Evolutionary conservation across 2,888 invertebrate genomes (phyloP).

Genomic region (Sesia bembeciformis): DNA sequence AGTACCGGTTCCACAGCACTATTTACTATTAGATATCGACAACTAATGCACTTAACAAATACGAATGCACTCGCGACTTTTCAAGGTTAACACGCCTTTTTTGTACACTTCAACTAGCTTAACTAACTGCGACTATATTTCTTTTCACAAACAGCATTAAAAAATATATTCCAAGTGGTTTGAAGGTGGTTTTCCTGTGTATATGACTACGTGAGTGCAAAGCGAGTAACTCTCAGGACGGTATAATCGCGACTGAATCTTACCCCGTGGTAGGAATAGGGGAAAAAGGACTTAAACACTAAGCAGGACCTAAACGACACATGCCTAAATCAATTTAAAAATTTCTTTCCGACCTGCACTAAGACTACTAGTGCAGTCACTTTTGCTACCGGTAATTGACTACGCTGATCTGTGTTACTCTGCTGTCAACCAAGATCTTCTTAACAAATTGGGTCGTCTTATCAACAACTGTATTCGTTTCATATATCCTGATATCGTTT

Average conservation of each 20-base stretch:
- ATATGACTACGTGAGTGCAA: conserved; percentile 16
- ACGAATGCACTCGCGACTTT: conserved; percentile 15
- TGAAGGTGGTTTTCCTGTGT: conserved; percentile 9
- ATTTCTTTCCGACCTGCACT: too few relatives aligned
- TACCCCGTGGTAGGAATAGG: conserved; percentile 50
- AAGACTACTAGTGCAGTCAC: too few relatives aligned
- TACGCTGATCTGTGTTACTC: too few relatives aligned
- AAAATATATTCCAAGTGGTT: not conserved
- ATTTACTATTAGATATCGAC: not conserved
- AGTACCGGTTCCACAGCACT: conserved; percentile 4
- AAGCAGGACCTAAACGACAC: conserved; percentile 22
- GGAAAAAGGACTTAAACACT: conserved; percentile 59
- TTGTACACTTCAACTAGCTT: not conserved
- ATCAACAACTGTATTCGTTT: too few relatives aligned
- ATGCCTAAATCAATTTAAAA: conserved; percentile 9
- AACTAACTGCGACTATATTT: not conserved
- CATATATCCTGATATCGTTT: too few relatives aligned
- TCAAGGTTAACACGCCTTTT: conserved; percentile 8
- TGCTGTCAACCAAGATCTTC: too few relatives aligned
- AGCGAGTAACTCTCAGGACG: conserved; percentile 58
- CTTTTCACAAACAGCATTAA: not conserved
- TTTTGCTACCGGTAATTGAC: too few relatives aligned
- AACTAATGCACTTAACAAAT: conserved; percentile 3
- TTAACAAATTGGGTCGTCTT: too few relatives aligned
- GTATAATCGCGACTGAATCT: conserved; percentile 66